Base-by-base conservation (phyloP, 53 echinoderm and acorn worm species). In the Apostichopus leukothele region DNA sequence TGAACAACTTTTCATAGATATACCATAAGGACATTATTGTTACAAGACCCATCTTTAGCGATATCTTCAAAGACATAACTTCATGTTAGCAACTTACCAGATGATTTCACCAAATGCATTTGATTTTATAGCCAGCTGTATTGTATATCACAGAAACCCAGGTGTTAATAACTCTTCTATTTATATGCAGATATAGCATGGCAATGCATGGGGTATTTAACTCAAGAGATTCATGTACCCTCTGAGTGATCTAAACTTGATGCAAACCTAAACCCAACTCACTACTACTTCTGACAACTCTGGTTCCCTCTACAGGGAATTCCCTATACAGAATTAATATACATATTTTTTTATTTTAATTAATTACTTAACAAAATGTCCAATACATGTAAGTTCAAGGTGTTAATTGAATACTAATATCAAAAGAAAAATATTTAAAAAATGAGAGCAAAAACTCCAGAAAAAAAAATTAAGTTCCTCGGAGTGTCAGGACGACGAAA, bases 331-430 rank as follows among this genome's bases (percentile, higher is more conserved):
- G 5, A 19, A n/a, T 71, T 18, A 16, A 71, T 71, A n/a, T 71
- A n/a, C 71, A 71, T 19, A 71, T 19, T n/a, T 5, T 68, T 5
- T 6, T 21, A 16, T 16, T 71, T n/a, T 71, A 71, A 71, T 71
- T 71, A 57, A 57, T 7, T 57, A 57, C 57, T 57, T 57, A 57
- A 57, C 57, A 57, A 57, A 57, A 71, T 71, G 71, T 71, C 71
- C 71, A 71, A 71, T 71, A 71, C 71, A 71, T 19, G 18, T 71
- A 71, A 71, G 71, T 71, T 71, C 71, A 71, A 71, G 71, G 71
- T 71, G 71, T 16, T 71, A 71, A 71, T 71, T 71, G 71, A 71
- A 71, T 71, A 71, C 71, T 71, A 19, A 71, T 71, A 71, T 19
- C 57, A 57, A 57, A 57, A 57, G 10, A 19, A 71, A 18, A 71